These are phyloP conservation scores for Isichthys henryi DNA, from an alignment of 2,113 vertebrate genomes.

Conservation along the genomic window DNA sequence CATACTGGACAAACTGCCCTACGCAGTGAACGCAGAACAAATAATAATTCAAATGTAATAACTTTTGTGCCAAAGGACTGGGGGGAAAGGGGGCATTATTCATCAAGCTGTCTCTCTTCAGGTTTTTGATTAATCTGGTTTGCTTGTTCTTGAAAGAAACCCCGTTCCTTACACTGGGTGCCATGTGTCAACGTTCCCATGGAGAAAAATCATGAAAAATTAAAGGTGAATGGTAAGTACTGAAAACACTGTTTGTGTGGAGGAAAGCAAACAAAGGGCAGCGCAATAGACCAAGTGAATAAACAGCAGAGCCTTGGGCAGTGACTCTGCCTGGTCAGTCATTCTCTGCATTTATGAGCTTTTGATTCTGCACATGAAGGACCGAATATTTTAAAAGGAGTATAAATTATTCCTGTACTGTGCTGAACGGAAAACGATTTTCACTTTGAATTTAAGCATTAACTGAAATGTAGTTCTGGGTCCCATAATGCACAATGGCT, in stretches of 20 bases:
- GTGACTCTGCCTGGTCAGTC: neutral
- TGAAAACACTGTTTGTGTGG: neutral
- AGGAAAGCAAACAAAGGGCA: neutral
- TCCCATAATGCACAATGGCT: neutral
- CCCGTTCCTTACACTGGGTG: neutral
- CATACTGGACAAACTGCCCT: neutral
- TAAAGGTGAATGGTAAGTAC: neutral
- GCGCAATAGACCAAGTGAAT: neutral
- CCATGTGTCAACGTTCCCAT: neutral
- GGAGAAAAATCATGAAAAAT: constrained; percentile 6
- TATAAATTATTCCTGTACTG: neutral
- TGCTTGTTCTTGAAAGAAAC: neutral
- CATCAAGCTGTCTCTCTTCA: neutral
- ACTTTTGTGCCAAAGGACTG: neutral
- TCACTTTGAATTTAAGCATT: neutral
- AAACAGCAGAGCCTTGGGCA: neutral
- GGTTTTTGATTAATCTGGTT: neutral
- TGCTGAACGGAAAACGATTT: neutral
- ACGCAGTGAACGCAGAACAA: neutral
- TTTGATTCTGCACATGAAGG: neutral
- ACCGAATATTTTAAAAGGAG: neutral
- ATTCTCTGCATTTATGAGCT: neutral
- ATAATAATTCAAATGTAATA: neutral
- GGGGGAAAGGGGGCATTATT: neutral
- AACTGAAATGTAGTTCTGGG: neutral